Evolutionary conservation across 2,888 invertebrate species (phyloP).

Genomic region (Margaritifera margaritifera): DNA sequence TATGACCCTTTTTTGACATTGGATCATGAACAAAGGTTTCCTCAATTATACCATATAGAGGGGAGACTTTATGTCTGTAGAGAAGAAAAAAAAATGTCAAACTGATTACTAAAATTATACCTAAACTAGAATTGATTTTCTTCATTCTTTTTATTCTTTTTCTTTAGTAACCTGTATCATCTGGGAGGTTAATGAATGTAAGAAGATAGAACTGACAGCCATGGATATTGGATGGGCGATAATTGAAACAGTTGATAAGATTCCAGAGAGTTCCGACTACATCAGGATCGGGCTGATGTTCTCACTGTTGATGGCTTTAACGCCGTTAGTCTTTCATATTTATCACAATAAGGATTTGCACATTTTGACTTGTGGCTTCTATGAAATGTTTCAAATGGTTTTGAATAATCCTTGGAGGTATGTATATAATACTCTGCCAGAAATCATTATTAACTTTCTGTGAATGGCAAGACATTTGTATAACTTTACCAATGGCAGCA

Average conservation of each 20-base stretch:
- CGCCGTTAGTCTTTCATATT: conserved; percentile 64
- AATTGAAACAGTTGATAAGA: conserved; percentile 90
- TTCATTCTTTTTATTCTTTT: not conserved
- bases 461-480: not conserved
- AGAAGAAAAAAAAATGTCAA: no score
- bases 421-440: not conserved
- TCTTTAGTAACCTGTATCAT: conserved; percentile 91
- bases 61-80: no score
- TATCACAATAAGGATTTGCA: conserved; percentile 58
- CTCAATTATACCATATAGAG: no score
- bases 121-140: no score
- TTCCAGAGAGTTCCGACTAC: conserved; percentile 86
- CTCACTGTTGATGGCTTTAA: conserved; percentile 59
- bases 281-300: conserved; percentile 77
- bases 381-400: conserved; percentile 21
- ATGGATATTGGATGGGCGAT: conserved; percentile 96
- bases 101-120: no score
- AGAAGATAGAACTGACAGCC: conserved; percentile 93
- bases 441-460: not conserved
- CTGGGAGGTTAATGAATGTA: conserved; percentile 92
- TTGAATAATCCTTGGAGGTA: conserved; percentile 52
- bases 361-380: conserved; percentile 32
- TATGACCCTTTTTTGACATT: no score
- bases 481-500: no score
- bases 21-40: no score